Percentiles rank a stretch among this genome's conserved stretches.
These are phyloP conservation scores for Eudyptes chrysolophus DNA, from an alignment of 2,113 vertebrate species.

Conservation along the genomic window DNA sequence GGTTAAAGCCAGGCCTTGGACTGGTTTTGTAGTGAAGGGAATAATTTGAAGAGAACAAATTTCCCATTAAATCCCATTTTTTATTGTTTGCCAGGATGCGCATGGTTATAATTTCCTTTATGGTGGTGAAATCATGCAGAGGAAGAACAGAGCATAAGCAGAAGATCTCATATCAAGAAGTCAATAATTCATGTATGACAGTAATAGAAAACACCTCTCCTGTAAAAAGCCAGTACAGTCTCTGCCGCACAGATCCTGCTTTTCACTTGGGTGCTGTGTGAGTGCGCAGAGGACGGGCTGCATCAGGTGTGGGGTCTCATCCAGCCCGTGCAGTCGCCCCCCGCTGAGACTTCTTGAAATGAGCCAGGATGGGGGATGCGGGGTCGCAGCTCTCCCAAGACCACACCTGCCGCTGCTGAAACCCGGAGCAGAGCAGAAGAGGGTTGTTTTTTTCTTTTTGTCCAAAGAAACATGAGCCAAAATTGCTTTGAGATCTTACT, in stretches of 20 bases:
- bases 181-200: background rate
- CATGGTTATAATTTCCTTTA: background rate
- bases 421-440: background rate
- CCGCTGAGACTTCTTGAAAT: background rate
- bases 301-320: background rate
- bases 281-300: accelerated
- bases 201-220: background rate
- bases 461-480: background rate
- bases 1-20: background rate
- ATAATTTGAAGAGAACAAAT: background rate
- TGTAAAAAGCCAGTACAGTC: background rate
- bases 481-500: background rate
- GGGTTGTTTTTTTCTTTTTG: background rate
- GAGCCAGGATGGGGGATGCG: background rate
- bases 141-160: background rate
- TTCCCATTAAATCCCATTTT: background rate
- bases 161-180: background rate
- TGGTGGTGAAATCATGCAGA: background rate
- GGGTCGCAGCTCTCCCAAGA: background rate
- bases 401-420: background rate
- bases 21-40: background rate
- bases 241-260: background rate
- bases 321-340: background rate
- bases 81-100: background rate
- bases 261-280: background rate